Evolutionary conservation across 2,797 vertebrate genomes (phyloP), one percentile per base, ranked within the genome.

Genomic region (Caiman crocodilus): DNA sequence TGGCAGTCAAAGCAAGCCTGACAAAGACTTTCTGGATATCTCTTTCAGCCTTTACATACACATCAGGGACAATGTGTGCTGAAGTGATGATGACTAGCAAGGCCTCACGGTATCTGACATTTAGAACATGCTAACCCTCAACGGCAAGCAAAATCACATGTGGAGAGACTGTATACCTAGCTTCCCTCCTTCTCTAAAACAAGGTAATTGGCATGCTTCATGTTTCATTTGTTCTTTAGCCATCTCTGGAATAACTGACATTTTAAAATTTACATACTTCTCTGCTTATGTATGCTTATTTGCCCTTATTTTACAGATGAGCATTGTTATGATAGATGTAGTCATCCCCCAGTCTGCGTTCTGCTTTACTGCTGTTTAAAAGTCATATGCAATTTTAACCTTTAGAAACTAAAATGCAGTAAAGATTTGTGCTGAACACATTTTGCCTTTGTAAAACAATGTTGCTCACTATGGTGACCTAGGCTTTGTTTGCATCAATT

Each of bases 81-180:
- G 25, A 93, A 92, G 85, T 20, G 7, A 88, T 6, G 93, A 83
- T 57, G 2, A 71, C 74, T 79, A 56, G 26, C 21, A 84, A 77
- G 59, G 57, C 17, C 3, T 94, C 75, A 85, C 14, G 0, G 1
- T 73, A 77, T 60, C 28, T 42, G 14, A 18, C 32, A 69, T 81
- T 91, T 81, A 42, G 28, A 81, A 35, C 2, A 1, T 2, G 6
- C 15, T 18, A 92, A 78, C 25, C 18, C 64, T 86, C 28, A 26
- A 71, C 18, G 94, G 23, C 6, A 77, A 85, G 25, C 88, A 2
- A 88, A 42, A 32, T 9, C 56, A 74, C 14, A 58, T 57, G 55
- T 30, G 42, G 35, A 85, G 10, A 25, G 71, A 11, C 25, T 5
- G 2, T 14, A 3, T 63, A 16, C 6, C n/a, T 75, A 13, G 82